Percentiles rank a stretch among this genome's conserved stretches.
These are phyloP conservation scores for Heliconius charithonia DNA, from an alignment of 2,888 invertebrate genomes.

Conservation along the genomic window DNA sequence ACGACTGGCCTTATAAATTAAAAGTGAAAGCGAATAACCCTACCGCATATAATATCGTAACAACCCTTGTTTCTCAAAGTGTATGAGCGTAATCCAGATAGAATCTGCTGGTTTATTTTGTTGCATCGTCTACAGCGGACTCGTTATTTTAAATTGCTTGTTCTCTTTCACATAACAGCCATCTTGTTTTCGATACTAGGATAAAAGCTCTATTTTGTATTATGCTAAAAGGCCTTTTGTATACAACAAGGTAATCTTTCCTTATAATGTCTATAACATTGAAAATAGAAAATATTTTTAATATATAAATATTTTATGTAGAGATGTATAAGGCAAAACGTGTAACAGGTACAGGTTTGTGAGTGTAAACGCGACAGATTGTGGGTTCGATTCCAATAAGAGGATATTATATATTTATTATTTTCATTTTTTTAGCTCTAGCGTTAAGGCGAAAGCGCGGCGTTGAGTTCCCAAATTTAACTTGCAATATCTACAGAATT, in stretches of 20 bases:
- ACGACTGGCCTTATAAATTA: too few species aligned
- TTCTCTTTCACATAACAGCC: conserved; percentile 30
- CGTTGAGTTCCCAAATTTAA: too few species aligned
- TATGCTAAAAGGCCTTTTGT: conserved; percentile 1
- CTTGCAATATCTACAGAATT: too few species aligned
- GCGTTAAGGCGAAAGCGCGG: too few species aligned
- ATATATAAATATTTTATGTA: too few species aligned
- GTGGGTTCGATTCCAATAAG: too few species aligned
- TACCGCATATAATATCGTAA: neutral
- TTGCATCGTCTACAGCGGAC: conserved; percentile 34
- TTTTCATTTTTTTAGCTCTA: too few species aligned
- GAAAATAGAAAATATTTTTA: neutral
- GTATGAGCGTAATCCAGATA: conserved; percentile 33
- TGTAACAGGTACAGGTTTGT: too few species aligned
- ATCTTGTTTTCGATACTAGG: conserved; percentile 23
- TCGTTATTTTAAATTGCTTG: conserved; percentile 43
- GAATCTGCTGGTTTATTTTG: conserved; percentile 36
- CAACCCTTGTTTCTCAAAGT: conserved; percentile 20
- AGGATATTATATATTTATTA: too few species aligned
- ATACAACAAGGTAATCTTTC: neutral
- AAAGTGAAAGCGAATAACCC: neutral
- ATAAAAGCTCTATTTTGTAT: conserved; percentile 6
- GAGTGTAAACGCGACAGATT: too few species aligned
- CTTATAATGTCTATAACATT: neutral
- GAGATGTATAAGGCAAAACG: too few species aligned